Conservation (phyloP, 2,113 vertebrate species). For the Colinus virginianus region DNA sequence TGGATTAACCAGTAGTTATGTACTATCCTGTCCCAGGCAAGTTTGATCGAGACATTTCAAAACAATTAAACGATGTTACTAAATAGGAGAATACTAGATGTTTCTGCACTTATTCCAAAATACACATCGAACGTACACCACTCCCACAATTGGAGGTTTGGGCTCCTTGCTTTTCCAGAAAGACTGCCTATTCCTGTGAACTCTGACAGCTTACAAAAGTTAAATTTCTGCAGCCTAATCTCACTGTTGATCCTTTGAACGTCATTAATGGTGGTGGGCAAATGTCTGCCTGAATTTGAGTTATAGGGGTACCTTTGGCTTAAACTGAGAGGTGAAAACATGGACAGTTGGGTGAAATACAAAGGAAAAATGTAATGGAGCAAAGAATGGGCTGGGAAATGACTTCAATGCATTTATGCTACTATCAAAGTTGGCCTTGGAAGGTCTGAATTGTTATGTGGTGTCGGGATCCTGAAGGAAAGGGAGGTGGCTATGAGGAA, state of each 20-base stretch:
- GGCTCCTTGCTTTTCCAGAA: neutral
- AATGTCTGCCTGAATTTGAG: neutral
- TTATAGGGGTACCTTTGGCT: neutral
- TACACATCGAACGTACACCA: fast-evolving
- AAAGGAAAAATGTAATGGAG: neutral
- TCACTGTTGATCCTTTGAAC: neutral
- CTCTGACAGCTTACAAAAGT: neutral
- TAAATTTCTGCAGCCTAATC: neutral
- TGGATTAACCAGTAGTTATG: neutral
- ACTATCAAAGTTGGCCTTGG: neutral
- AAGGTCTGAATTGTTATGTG: neutral
- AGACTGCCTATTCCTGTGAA: neutral
- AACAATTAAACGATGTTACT: neutral
- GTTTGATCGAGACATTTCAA: neutral
- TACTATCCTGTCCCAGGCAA: neutral
- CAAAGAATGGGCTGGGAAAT: neutral
- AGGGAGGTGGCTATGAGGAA: neutral
- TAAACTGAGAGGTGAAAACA: neutral
- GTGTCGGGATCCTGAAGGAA: neutral
- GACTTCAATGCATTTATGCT: neutral
- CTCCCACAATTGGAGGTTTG: neutral
- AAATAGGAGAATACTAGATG: neutral
- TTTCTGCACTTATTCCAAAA: neutral
- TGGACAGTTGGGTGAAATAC: neutral
- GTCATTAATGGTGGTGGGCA: neutral